A percentile compares a stretch with the other conserved stretches of the same genome.
Conservation (phyloP, 2,113 vertebrate genomes). For the Hippocampus barbouri region DNA sequence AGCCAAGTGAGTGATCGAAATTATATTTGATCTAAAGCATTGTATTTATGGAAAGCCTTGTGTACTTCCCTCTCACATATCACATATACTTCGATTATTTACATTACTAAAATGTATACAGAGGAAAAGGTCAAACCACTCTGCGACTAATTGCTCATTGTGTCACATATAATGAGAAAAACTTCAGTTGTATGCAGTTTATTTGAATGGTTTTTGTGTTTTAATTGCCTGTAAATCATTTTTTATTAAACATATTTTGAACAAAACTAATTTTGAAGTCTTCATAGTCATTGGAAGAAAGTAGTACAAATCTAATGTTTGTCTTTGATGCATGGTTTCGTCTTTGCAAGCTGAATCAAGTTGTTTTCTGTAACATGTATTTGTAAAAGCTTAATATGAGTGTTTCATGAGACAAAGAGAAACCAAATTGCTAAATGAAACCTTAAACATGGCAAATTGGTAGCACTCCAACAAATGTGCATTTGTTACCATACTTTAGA, state of each 20-base stretch:
- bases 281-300: neutral
- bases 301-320: neutral
- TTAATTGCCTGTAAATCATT: conserved; percentile 42
- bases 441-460: no score
- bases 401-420: no score
- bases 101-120: conserved; percentile 20
- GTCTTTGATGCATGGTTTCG: neutral
- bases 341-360: conserved; percentile 1
- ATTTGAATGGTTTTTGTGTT: conserved; percentile 38
- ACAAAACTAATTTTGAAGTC: conserved; percentile 42
- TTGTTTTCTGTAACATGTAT: neutral
- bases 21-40: conserved; percentile 25
- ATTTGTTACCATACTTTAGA: no score
- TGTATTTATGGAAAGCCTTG: conserved; percentile 28
- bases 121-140: conserved; percentile 28
- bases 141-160: conserved; percentile 47
- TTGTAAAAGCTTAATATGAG: neutral
- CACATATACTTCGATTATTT: conserved; percentile 26
- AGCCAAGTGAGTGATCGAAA: conserved; percentile 2
- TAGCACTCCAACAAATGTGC: no score
- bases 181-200: neutral
- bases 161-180: conserved; percentile 14
- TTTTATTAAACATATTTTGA: conserved; percentile 50
- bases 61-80: conserved; percentile 35
- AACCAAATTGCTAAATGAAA: no score